Base-by-base conservation (phyloP, 2,113 vertebrate genomes). In the Phalacrocorax pelagicus region DNA sequence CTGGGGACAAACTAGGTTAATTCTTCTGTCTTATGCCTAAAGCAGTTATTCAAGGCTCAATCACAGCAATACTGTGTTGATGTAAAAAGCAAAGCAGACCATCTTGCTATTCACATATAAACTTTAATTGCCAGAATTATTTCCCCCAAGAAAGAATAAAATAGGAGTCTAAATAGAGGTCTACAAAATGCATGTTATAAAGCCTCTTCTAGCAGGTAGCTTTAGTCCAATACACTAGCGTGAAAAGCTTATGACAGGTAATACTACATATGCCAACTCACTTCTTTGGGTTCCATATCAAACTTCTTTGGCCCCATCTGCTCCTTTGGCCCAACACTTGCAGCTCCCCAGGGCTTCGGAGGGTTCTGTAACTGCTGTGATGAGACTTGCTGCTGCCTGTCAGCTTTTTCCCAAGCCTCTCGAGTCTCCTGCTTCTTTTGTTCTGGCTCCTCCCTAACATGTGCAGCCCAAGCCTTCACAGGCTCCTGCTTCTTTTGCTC, bases 321-420 rank as follows among this genome's bases (percentile, higher is more conserved):
- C 32, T 96, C 97, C 95, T 98, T 99, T 61, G 98, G 98, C 61
- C 98, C 98, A 67, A 99, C 97, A 62, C 95, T 97, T 38, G 98
- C 98, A 86, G 97, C 97, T 96, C 97, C 98, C 98, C 98, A 99
- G 46, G 98, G 95, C 96, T 99, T 99, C 54, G 91, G 83, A 81
- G 97, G 74, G 32, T 96, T 86, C 86, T 98, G 97, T 30, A 97
- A 86, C 24, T 96, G 92, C 9, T 96, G 94, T 3, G 95, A 93
- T 24, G 97, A 92, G 22, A 88, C 32, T 42, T 94, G 62, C 55
- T 85, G 97, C 86, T 97, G 90, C 81, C 94, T 94, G 80, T 95
- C 94, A 95, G 96, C 58, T 92, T 94, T 97, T 44, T 93, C 95
- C 98, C 98, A 98, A 78, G 94, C 82, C 94, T 98, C 98, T 83